Conservation (phyloP, 2,888 invertebrate genomes). For the Oeneis ivallda region DNA sequence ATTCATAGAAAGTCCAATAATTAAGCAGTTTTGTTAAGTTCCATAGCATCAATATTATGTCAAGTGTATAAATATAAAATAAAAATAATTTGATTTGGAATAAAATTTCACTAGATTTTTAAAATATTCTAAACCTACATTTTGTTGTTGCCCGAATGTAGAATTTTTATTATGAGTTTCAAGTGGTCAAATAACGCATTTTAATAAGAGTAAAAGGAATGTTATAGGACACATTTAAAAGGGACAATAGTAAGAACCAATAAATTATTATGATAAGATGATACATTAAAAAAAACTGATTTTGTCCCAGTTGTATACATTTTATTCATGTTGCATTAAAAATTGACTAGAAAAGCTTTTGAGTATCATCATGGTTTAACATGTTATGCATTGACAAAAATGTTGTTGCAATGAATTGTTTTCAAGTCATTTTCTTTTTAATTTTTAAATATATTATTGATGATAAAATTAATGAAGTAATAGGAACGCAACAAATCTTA, state of each 20-base stretch:
- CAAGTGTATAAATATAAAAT: neutral
- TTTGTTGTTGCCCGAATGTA: slow-evolving; percentile 3
- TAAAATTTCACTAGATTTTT: slow-evolving; percentile 5
- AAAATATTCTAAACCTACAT: neutral
- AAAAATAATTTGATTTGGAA: neutral
- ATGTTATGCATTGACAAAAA: slow-evolving; percentile 1
- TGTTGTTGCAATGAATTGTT: neutral
- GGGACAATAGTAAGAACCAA: neutral
- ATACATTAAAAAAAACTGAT: neutral
- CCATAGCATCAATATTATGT: neutral
- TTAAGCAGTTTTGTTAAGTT: neutral
- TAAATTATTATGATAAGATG: neutral
- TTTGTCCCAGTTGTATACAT: neutral
- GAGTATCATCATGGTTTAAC: slow-evolving; percentile 37
- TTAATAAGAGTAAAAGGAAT: slow-evolving; percentile 22
- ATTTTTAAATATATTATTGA: neutral
- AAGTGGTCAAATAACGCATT: neutral
- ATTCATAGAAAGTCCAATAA: neutral
- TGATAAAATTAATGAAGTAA: neutral
- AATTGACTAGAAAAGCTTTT: slow-evolving; percentile 54
- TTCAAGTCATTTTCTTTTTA: neutral
- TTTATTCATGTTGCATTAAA: neutral
- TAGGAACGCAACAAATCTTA: neutral
- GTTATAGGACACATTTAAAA: slow-evolving; percentile 7
- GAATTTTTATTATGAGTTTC: neutral